Evolutionary conservation across 2,888 invertebrate species (phyloP), one percentile per base, ranked within the genome.

Genomic region (Gryllus longicercus): DNA sequence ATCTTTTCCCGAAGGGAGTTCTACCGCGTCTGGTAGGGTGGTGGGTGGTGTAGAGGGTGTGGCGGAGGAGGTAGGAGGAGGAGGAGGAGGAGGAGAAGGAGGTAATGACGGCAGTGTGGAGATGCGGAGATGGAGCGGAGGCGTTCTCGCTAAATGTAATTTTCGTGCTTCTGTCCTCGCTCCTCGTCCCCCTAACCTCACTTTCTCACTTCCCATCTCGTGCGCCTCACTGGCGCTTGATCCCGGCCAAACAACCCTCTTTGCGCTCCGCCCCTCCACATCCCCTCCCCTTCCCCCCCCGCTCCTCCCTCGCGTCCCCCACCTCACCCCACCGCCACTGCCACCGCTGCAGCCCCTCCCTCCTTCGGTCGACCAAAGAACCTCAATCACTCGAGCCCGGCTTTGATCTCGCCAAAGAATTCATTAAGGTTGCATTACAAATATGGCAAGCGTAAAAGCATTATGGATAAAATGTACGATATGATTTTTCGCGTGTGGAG

Each of bases 321-420:
- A n/a, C 63, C 63, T 14, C 18, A 16, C 63, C 63, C 18, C 18
- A 16, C 18, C 63, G 18, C 63, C 63, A n/a, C 63, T 11, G 2
- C n/a, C 63, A 63, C 63, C 12, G 11, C 63, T 11, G 3, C n/a
- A 5, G 63, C 63, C n/a, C 14, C 63, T 3, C 63, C 63, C 63
- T 63, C n/a, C 63, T n/a, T 63, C n/a, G 63, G 63, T n/a, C 63
- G 63, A 63, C 63, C 63, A 63, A 63, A 63, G 63, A 63, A 76
- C 76, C 76, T 76, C 76, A 80, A 80, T 80, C 80, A 80, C 80
- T 80, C 75, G 23, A 74, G 77, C 78, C 75, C 78, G 77, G 77
- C 77, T 80, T 80, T 80, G 80, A 80, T 80, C 78, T 80, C 77
- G 51, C 78, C 80, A 78, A 80, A 80, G 80, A 80, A 80, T 80